A percentile compares a stretch with the other conserved stretches of the same genome.
Conservation (phyloP, 2,888 invertebrate species). For the Epirrhoe alternata region DNA sequence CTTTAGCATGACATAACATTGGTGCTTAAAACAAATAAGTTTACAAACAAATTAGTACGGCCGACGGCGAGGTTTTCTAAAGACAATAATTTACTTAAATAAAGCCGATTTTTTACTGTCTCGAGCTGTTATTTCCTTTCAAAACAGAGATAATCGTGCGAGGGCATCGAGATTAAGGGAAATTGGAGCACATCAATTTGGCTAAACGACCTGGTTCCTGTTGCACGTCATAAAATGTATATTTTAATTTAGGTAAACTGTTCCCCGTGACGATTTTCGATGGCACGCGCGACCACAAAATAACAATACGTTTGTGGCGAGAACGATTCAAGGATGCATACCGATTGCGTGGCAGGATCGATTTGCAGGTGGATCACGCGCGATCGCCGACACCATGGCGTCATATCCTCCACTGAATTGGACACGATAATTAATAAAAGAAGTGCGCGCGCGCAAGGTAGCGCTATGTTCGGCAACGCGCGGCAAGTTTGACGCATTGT, state of each 20-base stretch:
- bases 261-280: conserved; percentile 43
- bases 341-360: conserved; percentile 68
- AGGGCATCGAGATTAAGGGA: conserved; percentile 27
- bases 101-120: conserved; percentile 8
- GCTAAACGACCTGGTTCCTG: conserved; percentile 48
- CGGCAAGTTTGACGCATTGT: conserved; percentile 67
- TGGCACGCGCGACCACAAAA: conserved; percentile 54
- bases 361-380: conserved; percentile 81
- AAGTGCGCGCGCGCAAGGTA: conserved; percentile 72
- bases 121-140: conserved; percentile 39
- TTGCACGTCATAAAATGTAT: conserved; percentile 51
- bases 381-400: conserved; percentile 73
- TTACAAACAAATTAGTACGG: conserved; percentile 37
- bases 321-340: conserved; percentile 76
- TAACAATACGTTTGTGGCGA: conserved; percentile 65
- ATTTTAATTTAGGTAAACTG: conserved; percentile 45
- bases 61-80: too few relatives aligned
- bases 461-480: conserved; percentile 75
- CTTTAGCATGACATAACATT: conserved; percentile 54
- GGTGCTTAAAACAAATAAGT: conserved; percentile 44
- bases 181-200: conserved; percentile 45
- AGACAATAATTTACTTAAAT: too few relatives aligned
- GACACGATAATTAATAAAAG: conserved; percentile 82
- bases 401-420: conserved; percentile 82
- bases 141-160: conserved; percentile 32